Evolutionary conservation across 1,140 invertebrate species (phyloP), one percentile per base, ranked within the genome.

Genomic region (Caenorhabditis inopinata): DNA sequence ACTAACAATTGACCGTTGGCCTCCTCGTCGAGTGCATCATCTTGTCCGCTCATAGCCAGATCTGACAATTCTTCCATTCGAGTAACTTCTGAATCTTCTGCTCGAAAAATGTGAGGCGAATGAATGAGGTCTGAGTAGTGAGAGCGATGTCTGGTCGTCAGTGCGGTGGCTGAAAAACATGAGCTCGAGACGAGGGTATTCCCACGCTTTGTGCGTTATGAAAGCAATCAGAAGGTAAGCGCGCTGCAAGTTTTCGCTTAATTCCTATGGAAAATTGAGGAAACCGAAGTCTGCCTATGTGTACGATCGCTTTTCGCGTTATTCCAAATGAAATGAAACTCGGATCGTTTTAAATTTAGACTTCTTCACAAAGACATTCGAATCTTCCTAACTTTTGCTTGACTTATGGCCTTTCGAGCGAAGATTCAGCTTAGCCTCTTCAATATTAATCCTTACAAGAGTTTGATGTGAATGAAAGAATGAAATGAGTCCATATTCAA

Each of bases 41-140:
- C 53, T 21, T 32, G 53, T 32, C 53, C 53, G 35, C 35, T 62
- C 7, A 62, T 7, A n/a, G 35, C 53, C 16, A 62, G 14, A 32
- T 62, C 53, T 62, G 53, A 32, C n/a, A 62, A 16, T 32, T 62
- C 35, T n/a, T 62, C 53, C 53, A 62, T 62, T 62, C 53, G 11
- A 32, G 53, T 16, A 32, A 32, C 53, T 62, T 62, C 53, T 62
- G 53, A 62, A 62, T 62, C 53, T 1, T 25, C 53, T 11, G 35
- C 53, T 35, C 53, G 53, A n/a, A 62, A 62, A 16, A 62, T 62
- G n/a, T 62, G 53, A 32, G 53, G 53, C 29, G 53, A 62, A 62
- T 62, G 53, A 62, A 62, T 62, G 12, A 62, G 53, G 7, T 62
- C 53, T 21, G 53, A 62, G 27, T 35, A 62, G 53, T 62, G 53